Base-by-base conservation (phyloP, 1,140 invertebrate species). In the Saccostrea glomerata region DNA sequence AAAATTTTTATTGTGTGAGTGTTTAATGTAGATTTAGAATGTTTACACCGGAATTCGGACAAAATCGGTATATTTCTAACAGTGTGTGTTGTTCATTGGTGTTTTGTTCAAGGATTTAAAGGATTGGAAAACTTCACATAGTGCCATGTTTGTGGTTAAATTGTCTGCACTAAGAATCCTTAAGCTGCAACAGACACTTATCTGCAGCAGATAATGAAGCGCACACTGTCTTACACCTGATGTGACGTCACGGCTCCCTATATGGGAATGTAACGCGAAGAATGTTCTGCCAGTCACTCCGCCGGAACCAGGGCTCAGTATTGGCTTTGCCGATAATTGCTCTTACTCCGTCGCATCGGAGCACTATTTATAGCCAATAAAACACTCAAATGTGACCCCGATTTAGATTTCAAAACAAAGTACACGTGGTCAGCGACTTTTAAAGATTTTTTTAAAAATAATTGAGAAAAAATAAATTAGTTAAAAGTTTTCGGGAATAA, bases 191-290 rank as follows among this genome's bases (percentile, higher is more conserved):
- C 70, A 77, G 70, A 77, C 23, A 11, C 25, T 77, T 77, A 77
- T 77, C 70, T 77, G 70, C 70, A 23, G 70, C 70, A 25, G 23
- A 77, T 77, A 77, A 77, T 77, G 23, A 36, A 30, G 30, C 30
- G 70, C 70, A 77, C 60, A 66, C 70, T 30, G 25, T 77, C 23
- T 36, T 77, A 77, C 70, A 77, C 70, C 70, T 77, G 70, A 58
- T 56, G 90, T 93, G 93, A 93, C 93, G 92, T 93, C 93, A 93
- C 91, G 87, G 60, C 85, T 40, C 93, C 93, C 87, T 90, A 93
- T 93, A 92, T 93, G 93, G 93, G 92, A 92, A 93, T 92, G 92
- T 90, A 92, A 91, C 92, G 92, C 90, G 86, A 92, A 90, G 92
- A 93, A 93, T 93, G 92, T 86, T 87, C 70, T 77, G 70, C 89